These are phyloP conservation scores for Drosophila crucigera DNA, from an alignment of 2,888 invertebrate genomes.

Conservation along the genomic window DNA sequence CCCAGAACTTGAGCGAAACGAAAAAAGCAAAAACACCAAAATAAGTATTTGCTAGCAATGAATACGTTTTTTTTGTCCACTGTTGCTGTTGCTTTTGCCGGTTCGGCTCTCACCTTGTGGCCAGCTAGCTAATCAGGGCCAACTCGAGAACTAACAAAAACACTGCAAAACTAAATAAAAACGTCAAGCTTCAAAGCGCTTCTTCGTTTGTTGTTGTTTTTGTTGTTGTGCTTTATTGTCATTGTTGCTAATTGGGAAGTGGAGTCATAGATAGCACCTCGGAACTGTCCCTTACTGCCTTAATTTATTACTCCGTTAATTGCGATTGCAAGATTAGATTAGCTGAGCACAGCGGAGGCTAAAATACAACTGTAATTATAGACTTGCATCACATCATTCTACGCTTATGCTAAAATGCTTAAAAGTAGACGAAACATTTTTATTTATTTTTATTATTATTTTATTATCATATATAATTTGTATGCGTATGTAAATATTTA, in stretches of 20 bases:
- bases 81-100: conserved; percentile 5
- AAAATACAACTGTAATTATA: background rate
- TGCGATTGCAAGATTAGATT: conserved; percentile 43
- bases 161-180: conserved; percentile 34
- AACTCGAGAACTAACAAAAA: conserved; percentile 28
- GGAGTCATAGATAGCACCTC: conserved; percentile 32
- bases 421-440: background rate
- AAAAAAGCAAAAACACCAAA: conserved; percentile 35
- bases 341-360: background rate
- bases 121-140: conserved; percentile 37
- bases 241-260: conserved; percentile 48
- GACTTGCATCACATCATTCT: background rate
- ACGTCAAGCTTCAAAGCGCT: conserved; percentile 47
- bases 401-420: background rate
- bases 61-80: conserved; percentile 25
- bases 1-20: conserved; percentile 66
- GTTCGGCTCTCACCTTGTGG: conserved; percentile 38
- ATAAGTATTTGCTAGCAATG: conserved; percentile 49
- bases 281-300: conserved; percentile 22
- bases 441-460: too few species aligned
- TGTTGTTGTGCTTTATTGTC: conserved; percentile 26
- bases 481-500: background rate
- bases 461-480: background rate
- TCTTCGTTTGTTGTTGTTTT: background rate
- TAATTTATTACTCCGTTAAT: conserved; percentile 40